A percentile compares a stretch with the other conserved stretches of the same genome.
Conservation (phyloP, 2,888 invertebrate species). For the Eledone cirrhosa region DNA sequence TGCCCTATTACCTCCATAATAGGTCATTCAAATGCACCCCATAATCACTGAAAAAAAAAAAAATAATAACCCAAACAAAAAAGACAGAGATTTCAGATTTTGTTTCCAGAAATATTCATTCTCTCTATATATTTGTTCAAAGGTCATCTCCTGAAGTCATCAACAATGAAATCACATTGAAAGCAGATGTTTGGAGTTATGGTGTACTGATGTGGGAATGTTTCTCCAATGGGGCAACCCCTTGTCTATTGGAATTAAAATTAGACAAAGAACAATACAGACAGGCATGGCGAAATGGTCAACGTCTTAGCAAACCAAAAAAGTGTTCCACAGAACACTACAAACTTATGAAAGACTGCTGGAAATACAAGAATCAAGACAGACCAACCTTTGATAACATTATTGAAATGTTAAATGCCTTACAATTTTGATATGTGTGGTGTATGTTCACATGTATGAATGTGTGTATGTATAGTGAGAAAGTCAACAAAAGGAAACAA, state of each 20-base stretch:
- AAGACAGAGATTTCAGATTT: too few relatives aligned
- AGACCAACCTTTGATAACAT: background rate
- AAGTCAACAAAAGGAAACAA: background rate
- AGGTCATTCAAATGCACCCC: too few relatives aligned
- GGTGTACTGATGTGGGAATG: conserved; percentile 12
- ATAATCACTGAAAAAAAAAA: too few relatives aligned
- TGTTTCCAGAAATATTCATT: too few relatives aligned
- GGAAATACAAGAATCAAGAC: background rate
- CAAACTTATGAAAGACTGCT: background rate
- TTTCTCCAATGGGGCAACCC: background rate
- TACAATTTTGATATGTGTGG: background rate
- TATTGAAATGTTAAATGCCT: background rate
- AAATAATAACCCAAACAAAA: too few relatives aligned
- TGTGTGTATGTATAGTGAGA: background rate
- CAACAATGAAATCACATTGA: background rate
- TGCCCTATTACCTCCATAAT: too few relatives aligned
- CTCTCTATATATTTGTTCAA: background rate
- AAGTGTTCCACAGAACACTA: background rate
- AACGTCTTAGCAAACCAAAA: background rate
- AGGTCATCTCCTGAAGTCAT: background rate
- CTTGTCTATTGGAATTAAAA: background rate
- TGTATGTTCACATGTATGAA: background rate
- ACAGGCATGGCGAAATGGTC: background rate
- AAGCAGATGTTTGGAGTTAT: conserved; percentile 25
- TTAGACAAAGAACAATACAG: background rate